These are phyloP conservation scores for Sparidentex hasta DNA, from an alignment of 2,797 vertebrate species.

Conservation along the genomic window DNA sequence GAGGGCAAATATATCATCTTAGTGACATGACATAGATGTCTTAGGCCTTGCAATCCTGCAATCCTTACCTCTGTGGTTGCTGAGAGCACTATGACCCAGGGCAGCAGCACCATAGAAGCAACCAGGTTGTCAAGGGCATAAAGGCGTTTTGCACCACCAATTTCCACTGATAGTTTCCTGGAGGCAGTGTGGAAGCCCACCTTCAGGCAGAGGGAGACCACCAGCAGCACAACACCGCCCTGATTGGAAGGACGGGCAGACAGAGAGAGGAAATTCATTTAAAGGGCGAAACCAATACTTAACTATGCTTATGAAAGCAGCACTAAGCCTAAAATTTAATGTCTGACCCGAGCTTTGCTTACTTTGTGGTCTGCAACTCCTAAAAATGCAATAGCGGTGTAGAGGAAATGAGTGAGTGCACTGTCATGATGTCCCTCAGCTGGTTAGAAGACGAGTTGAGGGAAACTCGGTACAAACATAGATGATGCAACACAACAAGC, in stretches of 20 bases:
- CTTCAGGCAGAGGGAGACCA: slow-evolving; percentile 93
- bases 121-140: slow-evolving; percentile 95
- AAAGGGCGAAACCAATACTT: background rate
- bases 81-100: slow-evolving; percentile 95
- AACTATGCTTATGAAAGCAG: no score
- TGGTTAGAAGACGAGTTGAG: slow-evolving; percentile 77
- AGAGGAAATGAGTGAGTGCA: slow-evolving; percentile 95
- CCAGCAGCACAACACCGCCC: slow-evolving; percentile 96
- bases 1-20: background rate
- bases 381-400: slow-evolving; percentile 93
- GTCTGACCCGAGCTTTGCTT: slow-evolving; percentile 34
- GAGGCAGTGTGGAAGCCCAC: slow-evolving; percentile 95
- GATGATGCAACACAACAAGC: background rate
- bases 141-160: slow-evolving; percentile 95
- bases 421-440: slow-evolving; percentile 98
- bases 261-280: background rate
- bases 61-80: slow-evolving; percentile 92
- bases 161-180: slow-evolving; percentile 93
- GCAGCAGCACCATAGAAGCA: slow-evolving; percentile 91
- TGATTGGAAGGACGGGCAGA: slow-evolving; percentile 56
- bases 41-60: no score
- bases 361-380: slow-evolving; percentile 99
- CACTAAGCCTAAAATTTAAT: background rate
- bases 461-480: slow-evolving; percentile 3
- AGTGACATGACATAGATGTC: no score